These are phyloP conservation scores for Autographa gamma DNA, from an alignment of 2,888 invertebrate species.

Conservation along the genomic window DNA sequence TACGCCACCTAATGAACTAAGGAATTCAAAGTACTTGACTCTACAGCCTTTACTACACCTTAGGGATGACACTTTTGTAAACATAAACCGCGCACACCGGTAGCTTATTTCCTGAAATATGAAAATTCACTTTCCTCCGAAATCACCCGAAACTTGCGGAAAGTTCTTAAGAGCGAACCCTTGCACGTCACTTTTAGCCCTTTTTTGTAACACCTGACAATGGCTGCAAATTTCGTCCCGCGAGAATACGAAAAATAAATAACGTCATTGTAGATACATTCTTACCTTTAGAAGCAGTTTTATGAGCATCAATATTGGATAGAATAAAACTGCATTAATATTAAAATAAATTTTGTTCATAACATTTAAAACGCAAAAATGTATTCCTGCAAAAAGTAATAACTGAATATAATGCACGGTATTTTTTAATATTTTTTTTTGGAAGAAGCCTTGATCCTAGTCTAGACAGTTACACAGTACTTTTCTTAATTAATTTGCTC, in stretches of 20 bases:
- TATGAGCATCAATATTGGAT: not conserved
- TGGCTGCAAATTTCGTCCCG: conserved; percentile 67
- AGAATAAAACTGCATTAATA: conserved; percentile 5
- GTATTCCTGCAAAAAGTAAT: too few species aligned
- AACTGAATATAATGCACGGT: too few species aligned
- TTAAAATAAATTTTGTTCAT: too few species aligned
- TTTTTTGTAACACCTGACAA: conserved; percentile 70
- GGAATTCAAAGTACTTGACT: conserved; percentile 13
- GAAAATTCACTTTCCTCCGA: conserved; percentile 61
- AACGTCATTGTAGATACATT: conserved; percentile 8
- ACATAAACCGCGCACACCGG: conserved; percentile 22
- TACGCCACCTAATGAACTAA: too few species aligned
- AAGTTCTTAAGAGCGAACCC: conserved; percentile 66
- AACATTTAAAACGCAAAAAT: too few species aligned
- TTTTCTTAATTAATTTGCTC: too few species aligned
- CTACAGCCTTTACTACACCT: conserved; percentile 17
- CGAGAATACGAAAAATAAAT: conserved; percentile 22
- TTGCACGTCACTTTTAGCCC: conserved; percentile 63
- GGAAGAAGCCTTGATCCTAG: too few species aligned
- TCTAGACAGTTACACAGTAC: too few species aligned
- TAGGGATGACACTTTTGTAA: conserved; percentile 27
- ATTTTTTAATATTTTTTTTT: too few species aligned
- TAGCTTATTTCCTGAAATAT: conserved; percentile 51
- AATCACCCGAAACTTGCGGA: conserved; percentile 60
- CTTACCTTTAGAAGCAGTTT: conserved; percentile 12